Conservation (phyloP, 2,888 invertebrate genomes). For the Hypercompe scribonia region DNA sequence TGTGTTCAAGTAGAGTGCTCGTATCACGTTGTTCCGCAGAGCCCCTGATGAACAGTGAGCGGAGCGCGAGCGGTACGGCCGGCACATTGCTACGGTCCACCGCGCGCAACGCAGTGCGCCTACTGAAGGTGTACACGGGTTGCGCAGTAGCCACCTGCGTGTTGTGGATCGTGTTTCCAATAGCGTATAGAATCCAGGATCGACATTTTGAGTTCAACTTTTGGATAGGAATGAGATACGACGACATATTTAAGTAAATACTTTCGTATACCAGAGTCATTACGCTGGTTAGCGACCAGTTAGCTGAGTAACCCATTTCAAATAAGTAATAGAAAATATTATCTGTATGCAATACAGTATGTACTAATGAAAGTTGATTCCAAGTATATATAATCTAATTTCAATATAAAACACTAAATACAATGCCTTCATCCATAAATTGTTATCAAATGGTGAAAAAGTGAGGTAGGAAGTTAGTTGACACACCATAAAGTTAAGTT, state of each 20-base stretch:
- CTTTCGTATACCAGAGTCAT: background rate
- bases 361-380: too few relatives aligned
- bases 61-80: constrained; percentile 14
- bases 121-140: constrained; percentile 52
- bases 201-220: constrained; percentile 59
- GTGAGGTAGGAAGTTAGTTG: too few relatives aligned
- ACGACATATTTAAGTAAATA: constrained; percentile 33
- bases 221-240: constrained; percentile 47
- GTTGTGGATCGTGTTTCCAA: constrained; percentile 65
- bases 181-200: constrained; percentile 50
- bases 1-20: background rate
- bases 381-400: too few relatives aligned
- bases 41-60: constrained; percentile 43
- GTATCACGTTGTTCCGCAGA: constrained; percentile 34
- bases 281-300: too few relatives aligned
- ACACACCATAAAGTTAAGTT: too few relatives aligned
- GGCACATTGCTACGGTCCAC: constrained; percentile 34
- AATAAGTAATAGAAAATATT: too few relatives aligned
- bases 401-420: too few relatives aligned
- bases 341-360: too few relatives aligned
- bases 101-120: constrained; percentile 44
- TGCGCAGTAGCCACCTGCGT: constrained; percentile 67
- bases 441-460: too few relatives aligned
- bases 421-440: too few relatives aligned
- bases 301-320: too few relatives aligned